Conservation (phyloP, 2,797 vertebrate species). For the Ptychobarbus kaznakovi region DNA sequence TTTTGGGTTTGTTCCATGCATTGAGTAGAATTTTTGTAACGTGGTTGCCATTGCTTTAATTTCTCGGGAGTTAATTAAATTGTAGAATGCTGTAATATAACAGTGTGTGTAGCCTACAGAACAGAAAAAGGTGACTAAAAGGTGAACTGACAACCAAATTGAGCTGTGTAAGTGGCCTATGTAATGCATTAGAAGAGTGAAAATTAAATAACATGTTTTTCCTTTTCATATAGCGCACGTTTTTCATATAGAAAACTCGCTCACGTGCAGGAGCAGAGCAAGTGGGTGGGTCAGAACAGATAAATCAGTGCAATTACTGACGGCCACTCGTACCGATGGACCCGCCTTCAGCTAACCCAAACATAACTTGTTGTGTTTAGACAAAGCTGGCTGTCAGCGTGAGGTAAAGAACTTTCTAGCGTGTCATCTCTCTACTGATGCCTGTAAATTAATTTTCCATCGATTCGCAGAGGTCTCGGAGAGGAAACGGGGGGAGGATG, state of each 20-base stretch:
- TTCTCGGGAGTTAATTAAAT: neutral
- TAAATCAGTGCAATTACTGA: constrained; percentile 75
- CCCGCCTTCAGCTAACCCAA: constrained; percentile 78
- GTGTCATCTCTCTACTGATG: constrained; percentile 69
- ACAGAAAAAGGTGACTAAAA: neutral
- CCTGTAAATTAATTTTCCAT: constrained; percentile 76
- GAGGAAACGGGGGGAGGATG: constrained; percentile 62
- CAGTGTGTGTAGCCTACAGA: neutral
- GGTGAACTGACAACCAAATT: neutral
- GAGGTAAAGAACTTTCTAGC: constrained; percentile 64
- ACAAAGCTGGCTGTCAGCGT: constrained; percentile 80
- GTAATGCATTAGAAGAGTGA: neutral
- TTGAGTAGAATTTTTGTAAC: neutral
- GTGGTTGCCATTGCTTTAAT: too few species aligned
- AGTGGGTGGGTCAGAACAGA: constrained; percentile 63
- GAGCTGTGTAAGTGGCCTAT: neutral
- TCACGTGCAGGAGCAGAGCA: constrained; percentile 47
- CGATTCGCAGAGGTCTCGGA: constrained; percentile 73
- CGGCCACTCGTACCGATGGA: constrained; percentile 69
- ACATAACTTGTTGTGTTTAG: constrained; percentile 78
- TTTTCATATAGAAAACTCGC: neutral
- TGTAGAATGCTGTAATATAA: neutral
- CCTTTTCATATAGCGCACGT: neutral
- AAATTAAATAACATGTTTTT: neutral
- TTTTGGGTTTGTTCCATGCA: neutral